These are phyloP conservation scores for Perca fluviatilis DNA, from an alignment of 2,113 vertebrate species.

Conservation along the genomic window DNA sequence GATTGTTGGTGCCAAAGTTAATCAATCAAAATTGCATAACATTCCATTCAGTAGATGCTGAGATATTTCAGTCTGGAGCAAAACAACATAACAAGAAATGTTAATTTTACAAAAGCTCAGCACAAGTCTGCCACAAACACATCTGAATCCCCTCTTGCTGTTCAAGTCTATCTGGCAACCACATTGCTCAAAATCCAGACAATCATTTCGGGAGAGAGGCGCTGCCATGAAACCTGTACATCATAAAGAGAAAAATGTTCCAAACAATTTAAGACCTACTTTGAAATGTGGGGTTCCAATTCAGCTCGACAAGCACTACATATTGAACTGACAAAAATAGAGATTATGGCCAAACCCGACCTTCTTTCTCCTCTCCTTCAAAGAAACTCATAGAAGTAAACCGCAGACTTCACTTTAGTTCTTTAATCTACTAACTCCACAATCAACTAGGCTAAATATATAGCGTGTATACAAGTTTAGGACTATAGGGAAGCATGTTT, in stretches of 20 bases:
- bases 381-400: background rate
- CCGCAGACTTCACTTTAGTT: conserved; percentile 26
- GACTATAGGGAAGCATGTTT: conserved; percentile 12
- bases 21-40: background rate
- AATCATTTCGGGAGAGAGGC: conserved; percentile 10
- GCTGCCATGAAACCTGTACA: conserved; percentile 21
- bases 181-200: background rate
- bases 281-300: conserved; percentile 22
- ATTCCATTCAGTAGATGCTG: background rate
- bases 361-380: background rate
- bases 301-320: background rate
- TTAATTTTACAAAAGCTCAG: background rate
- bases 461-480: conserved; percentile 8
- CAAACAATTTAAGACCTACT: conserved; percentile 8
- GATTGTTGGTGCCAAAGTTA: background rate
- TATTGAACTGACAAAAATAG: conserved; percentile 10
- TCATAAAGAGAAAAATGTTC: conserved; percentile 17
- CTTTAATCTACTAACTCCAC: conserved; percentile 32
- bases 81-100: background rate
- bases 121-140: background rate
- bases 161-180: conserved; percentile 7
- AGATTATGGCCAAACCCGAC: background rate
- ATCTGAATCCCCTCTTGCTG: conserved; percentile 21
- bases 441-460: conserved; percentile 28
- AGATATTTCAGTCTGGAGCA: background rate